Base-by-base conservation (phyloP, 2,888 invertebrate species). In the Biston betularia region DNA sequence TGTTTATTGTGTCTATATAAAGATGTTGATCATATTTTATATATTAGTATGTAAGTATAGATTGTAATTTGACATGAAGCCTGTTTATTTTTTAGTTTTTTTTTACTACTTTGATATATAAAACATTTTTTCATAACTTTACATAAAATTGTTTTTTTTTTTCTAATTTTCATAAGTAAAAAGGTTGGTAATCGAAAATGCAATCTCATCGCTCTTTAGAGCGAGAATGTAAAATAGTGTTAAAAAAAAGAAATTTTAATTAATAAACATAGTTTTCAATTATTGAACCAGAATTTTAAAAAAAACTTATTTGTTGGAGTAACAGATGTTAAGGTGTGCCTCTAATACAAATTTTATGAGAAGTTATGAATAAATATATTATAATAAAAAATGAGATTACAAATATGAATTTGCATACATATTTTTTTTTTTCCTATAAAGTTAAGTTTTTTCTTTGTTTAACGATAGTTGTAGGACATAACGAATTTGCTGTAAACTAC, bases 361-460 rank as follows among this genome's bases (percentile, higher is more conserved):
- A 73, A 70, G 64, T 63, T 67, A 61, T 71, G 72, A 57, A 59
- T 57, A 53, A 63, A 45, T 11, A 53, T 24, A 24, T 24, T 24
- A 24, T 24, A 24, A 24, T 24, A 63, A 65, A 77, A 75, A 79
- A 75, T 77, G 84, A 81, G 80, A 81, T 82, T 82, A 79, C 75
- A 74, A 71, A 76, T 72, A 79, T 76, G 80, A 80, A 79, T 83
- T n/a, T 79, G 77, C 71, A 79, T 65, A 49, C 3, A 24, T 24
- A 24, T 24, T 24, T 24, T 24, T 75, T 61, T 74, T 59, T 68
- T 59, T 68, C n/a, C 57, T 64, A 59, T 75, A 69, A 74, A 68
- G 33, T 67, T 68, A 69, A 65, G 63, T 67, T 56, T 65, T 59
- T 70, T 40, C 64, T 65, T 46, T 68, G 67, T 67, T 63, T 49